A percentile compares a stretch with the other conserved stretches of the same genome.
Evolutionary conservation across 2,888 invertebrate genomes (phyloP).

Genomic region (Drosophila infuscata): DNA sequence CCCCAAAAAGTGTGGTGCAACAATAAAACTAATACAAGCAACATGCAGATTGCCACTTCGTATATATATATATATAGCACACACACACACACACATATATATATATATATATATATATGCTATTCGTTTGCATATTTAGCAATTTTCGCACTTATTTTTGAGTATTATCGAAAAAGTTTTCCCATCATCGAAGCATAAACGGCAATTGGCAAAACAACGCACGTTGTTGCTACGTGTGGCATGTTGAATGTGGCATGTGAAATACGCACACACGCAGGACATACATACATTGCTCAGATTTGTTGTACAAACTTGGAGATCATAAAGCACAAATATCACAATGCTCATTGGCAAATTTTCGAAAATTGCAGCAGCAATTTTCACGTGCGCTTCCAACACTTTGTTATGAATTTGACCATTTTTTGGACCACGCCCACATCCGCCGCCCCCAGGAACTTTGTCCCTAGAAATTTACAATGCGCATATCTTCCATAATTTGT

Average conservation of each 20-base stretch:
- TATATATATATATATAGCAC: neutral
- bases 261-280: slow-evolving; percentile 23
- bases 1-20: slow-evolving; percentile 49
- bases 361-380: slow-evolving; percentile 21
- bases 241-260: slow-evolving; percentile 23
- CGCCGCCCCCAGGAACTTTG: no score
- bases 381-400: slow-evolving; percentile 28
- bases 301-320: slow-evolving; percentile 6
- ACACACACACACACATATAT: neutral
- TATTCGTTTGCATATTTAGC: slow-evolving; percentile 62
- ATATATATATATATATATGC: neutral
- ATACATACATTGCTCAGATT: slow-evolving; percentile 9
- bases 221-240: slow-evolving; percentile 66
- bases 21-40: slow-evolving; percentile 61
- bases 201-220: slow-evolving; percentile 73
- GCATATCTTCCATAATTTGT: no score
- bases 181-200: slow-evolving; percentile 72
- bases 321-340: slow-evolving; percentile 28
- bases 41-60: slow-evolving; percentile 14
- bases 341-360: slow-evolving; percentile 36
- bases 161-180: slow-evolving; percentile 84
- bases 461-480: no score
- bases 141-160: slow-evolving; percentile 80
- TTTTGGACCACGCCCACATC: no score
- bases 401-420: neutral